These are phyloP conservation scores for Siniperca knerii DNA, from an alignment of 2,113 vertebrate genomes.

Conservation along the genomic window DNA sequence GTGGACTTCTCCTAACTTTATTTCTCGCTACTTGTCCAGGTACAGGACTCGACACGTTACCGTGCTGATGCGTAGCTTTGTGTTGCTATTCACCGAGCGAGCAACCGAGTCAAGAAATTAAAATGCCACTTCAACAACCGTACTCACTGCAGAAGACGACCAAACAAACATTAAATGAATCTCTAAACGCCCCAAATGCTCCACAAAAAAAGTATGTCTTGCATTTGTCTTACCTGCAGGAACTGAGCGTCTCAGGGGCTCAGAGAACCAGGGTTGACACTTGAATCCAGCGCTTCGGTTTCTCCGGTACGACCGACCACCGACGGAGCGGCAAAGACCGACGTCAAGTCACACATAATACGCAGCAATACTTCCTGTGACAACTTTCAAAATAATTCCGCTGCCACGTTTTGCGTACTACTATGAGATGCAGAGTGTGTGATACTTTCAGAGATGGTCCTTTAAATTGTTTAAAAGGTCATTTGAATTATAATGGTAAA, in stretches of 20 bases:
- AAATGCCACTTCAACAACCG: constrained; percentile 36
- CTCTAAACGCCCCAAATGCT: fast-evolving
- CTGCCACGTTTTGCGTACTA: neutral
- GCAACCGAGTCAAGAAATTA: neutral
- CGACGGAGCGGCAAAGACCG: neutral
- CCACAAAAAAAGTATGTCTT: neutral
- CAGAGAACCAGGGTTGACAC: constrained; percentile 11
- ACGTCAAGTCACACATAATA: fast-evolving
- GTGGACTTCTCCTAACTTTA: constrained; percentile 21
- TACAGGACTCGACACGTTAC: neutral
- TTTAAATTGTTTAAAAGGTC: neutral
- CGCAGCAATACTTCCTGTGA: neutral
- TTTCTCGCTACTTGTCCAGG: constrained; percentile 30
- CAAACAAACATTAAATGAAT: neutral
- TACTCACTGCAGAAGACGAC: neutral
- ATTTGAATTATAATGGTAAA: neutral
- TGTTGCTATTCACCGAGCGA: neutral
- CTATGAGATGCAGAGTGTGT: neutral
- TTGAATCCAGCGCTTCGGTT: constrained; percentile 64
- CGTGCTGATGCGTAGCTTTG: constrained; percentile 25
- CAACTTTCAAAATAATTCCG: constrained; percentile 29
- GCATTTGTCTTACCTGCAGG: constrained; percentile 43
- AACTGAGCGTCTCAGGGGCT: constrained; percentile 5
- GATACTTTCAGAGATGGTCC: neutral
- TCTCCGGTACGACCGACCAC: constrained; percentile 14